A percentile compares a stretch with the other conserved stretches of the same genome.
Conservation (phyloP, 1,140 invertebrate species). For the Leucophenga varia region DNA sequence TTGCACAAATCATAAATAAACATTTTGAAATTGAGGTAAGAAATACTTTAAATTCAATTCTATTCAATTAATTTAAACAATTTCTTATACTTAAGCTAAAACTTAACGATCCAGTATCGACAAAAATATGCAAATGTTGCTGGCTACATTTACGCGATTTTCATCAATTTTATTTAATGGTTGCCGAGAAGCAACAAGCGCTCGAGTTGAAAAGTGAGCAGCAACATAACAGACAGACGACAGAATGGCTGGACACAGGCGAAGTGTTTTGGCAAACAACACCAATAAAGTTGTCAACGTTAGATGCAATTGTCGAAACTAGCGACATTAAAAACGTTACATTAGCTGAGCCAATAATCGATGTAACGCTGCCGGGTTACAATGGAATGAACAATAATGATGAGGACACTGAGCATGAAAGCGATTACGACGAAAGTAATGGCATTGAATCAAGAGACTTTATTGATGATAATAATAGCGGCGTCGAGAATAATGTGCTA, state of each 20-base stretch:
- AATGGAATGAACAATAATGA: background rate
- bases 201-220: constrained; percentile 7
- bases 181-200: constrained; percentile 21
- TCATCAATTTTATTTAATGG: constrained; percentile 22
- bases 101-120: constrained; percentile 14
- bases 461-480: too few relatives aligned
- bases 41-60: too few relatives aligned
- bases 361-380: constrained; percentile 14
- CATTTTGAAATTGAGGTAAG: constrained; percentile 22
- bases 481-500: too few relatives aligned
- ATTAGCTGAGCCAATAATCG: constrained; percentile 24
- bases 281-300: too few relatives aligned
- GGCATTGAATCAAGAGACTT: too few relatives aligned
- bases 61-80: too few relatives aligned
- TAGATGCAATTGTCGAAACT: too few relatives aligned
- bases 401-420: too few relatives aligned
- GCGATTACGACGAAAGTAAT: too few relatives aligned
- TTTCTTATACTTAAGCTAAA: constrained; percentile 12
- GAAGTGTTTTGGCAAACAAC: too few relatives aligned
- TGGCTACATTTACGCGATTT: constrained; percentile 27
- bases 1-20: constrained; percentile 21
- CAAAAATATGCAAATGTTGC: constrained; percentile 19
- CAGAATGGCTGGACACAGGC: too few relatives aligned
- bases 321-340: constrained; percentile 17
- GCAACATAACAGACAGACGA: too few relatives aligned